Conservation (phyloP, 1,140 invertebrate genomes). For the Panagrolaimus sp. region DNA sequence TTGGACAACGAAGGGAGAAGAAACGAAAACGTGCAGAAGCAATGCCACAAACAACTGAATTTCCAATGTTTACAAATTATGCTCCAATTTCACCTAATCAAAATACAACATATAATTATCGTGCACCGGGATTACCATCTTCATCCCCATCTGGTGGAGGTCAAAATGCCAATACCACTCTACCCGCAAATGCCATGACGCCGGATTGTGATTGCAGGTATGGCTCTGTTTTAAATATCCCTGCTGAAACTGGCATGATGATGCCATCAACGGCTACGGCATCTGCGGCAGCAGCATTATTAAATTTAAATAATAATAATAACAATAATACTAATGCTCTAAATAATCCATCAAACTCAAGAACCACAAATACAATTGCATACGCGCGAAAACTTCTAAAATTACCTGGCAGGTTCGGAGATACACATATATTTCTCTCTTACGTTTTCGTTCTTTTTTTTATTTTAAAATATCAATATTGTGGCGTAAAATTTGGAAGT, state of each 20-base stretch:
- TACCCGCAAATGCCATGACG: not conserved
- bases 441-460: too few species aligned
- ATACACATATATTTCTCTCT: too few species aligned
- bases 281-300: not conserved
- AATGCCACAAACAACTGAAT: slow-evolving; percentile 18
- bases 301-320: too few species aligned
- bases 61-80: slow-evolving; percentile 45
- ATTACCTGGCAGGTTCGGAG: slow-evolving; percentile 1
- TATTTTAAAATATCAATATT: not conserved
- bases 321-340: too few species aligned
- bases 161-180: not conserved
- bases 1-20: slow-evolving; percentile 46
- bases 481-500: too few species aligned
- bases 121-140: slow-evolving; percentile 31
- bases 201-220: slow-evolving; percentile 27
- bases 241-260: not conserved
- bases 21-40: slow-evolving; percentile 20
- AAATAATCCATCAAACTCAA: too few species aligned
- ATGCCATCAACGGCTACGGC: not conserved
- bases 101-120: slow-evolving; percentile 37
- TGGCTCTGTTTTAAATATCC: not conserved
- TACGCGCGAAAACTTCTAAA: slow-evolving; percentile 12
- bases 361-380: slow-evolving; percentile 9
- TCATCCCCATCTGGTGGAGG: not conserved
- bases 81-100: slow-evolving; percentile 44